phyloP scores from a whole-genome alignment of 2,888 invertebrate genomes.

The Acheta domesticus region DNA sequence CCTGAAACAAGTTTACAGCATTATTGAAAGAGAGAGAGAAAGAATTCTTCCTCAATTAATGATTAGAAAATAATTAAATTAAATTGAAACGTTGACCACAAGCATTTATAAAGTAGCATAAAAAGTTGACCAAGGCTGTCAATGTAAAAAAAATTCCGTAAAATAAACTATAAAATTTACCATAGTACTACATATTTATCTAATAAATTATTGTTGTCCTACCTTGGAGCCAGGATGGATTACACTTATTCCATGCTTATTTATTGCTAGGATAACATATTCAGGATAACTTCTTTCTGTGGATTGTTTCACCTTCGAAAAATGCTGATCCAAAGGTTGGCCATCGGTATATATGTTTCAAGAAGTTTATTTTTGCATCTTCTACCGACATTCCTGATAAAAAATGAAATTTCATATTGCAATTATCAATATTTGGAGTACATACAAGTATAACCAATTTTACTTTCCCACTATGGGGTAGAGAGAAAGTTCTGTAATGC shows the following conservation, averaged over 20 bases:
- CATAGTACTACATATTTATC: background rate
- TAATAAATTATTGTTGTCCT: conserved; percentile 37
- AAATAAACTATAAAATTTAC: background rate
- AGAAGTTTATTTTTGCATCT: conserved; percentile 78
- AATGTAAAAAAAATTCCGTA: no score
- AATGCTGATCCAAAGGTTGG: conserved; percentile 94
- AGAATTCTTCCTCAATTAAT: conserved; percentile 21
- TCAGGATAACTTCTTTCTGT: conserved; percentile 85
- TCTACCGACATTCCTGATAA: conserved; percentile 56
- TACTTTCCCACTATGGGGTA: no score
- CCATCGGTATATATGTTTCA: conserved; percentile 72
- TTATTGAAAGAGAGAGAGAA: background rate
- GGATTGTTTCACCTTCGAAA: conserved; percentile 89
- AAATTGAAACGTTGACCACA: no score
- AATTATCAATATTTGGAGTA: conserved; percentile 24
- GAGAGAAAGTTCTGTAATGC: no score
- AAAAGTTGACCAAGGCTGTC: background rate
- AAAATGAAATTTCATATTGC: conserved; percentile 20
- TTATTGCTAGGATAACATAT: conserved; percentile 83
- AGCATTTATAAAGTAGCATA: no score
- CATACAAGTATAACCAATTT: no score
- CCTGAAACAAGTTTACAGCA: conserved; percentile 52
- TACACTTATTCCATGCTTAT: conserved; percentile 83
- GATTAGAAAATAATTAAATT: background rate
- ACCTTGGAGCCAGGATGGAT: conserved; percentile 86